A percentile compares a stretch with the other conserved stretches of the same genome.
Evolutionary conservation across 2,888 invertebrate species (phyloP).

Genomic region (Rugalucina vietnamica): DNA sequence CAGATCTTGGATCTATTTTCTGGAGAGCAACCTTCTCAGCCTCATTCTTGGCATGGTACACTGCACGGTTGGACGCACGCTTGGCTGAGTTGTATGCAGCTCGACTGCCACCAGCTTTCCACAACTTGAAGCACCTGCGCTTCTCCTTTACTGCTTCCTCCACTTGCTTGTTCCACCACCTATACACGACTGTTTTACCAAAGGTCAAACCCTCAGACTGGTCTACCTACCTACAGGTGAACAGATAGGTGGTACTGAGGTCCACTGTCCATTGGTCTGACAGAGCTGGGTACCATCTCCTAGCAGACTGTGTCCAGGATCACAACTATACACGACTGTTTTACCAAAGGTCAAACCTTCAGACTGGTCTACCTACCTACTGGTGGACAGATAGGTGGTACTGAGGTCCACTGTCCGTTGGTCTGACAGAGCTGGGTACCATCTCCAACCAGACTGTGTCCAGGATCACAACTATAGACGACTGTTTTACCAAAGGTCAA

Average conservation of each 20-base stretch:
- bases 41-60: too few relatives aligned
- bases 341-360: conserved; percentile 41
- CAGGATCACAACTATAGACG: neutral
- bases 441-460: neutral
- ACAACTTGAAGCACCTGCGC: too few relatives aligned
- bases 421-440: neutral
- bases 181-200: too few relatives aligned
- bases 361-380: neutral
- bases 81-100: too few relatives aligned
- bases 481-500: neutral
- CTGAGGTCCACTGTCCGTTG: neutral
- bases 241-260: conserved; percentile 15
- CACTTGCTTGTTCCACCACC: too few relatives aligned
- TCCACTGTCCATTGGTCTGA: conserved; percentile 24
- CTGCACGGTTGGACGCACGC: too few relatives aligned
- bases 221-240: too few relatives aligned
- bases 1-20: too few relatives aligned
- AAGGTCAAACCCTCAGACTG: too few relatives aligned
- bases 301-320: conserved; percentile 27
- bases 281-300: conserved; percentile 27
- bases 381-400: neutral
- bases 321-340: conserved; percentile 23
- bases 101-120: too few relatives aligned
- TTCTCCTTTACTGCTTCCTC: too few relatives aligned
- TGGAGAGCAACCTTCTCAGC: too few relatives aligned